These are phyloP conservation scores for human DNA, from an alignment of 2,113 vertebrate genomes.

Conservation along the genomic window GRCh38 chr6:121112001-121112500, in stretches of 20 bases:
- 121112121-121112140: conserved; percentile 40
- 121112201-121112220: not conserved
- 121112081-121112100: not conserved
- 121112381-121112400: conserved; percentile 6
- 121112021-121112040: not conserved
- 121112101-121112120: not conserved
- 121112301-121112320: conserved; percentile 11
- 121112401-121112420: not conserved
- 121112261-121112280: not conserved
- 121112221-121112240: conserved; percentile 52
- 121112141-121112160: conserved; percentile 29
- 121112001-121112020: not conserved
- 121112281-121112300: not conserved
- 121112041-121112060: not conserved
- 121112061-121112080: not conserved
- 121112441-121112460: not conserved
- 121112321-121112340: conserved; percentile 48
- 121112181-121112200: conserved; percentile 57
- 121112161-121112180: not conserved
- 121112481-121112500: conserved; percentile 76
- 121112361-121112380: not conserved
- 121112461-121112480: conserved; percentile 20
- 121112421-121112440: not conserved
- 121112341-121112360: conserved; percentile 31
- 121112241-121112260: conserved; percentile 19